Conservation (phyloP, 2,888 invertebrate genomes). For the Oxyteleia sp. region DNA sequence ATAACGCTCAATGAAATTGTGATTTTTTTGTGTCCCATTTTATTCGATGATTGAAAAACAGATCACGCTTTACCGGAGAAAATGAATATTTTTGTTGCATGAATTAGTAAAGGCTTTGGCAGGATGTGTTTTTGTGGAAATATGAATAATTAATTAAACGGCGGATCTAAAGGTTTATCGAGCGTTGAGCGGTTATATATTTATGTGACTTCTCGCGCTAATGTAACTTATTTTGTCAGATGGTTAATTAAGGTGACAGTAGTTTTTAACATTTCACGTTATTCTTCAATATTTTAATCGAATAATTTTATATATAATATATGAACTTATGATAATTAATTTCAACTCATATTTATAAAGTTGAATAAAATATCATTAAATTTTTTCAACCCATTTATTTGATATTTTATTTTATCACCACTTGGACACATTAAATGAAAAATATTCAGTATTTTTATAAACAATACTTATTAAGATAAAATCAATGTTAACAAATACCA, state of each 20-base stretch:
- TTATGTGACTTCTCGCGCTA: constrained; percentile 29
- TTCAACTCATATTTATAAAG: too few species aligned
- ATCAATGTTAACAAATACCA: too few species aligned
- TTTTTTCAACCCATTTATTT: too few species aligned
- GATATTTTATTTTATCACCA: too few species aligned
- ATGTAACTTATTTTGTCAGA: constrained; percentile 49
- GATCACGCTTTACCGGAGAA: constrained; percentile 24
- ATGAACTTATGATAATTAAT: too few species aligned
- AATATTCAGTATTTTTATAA: too few species aligned
- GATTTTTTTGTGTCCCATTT: constrained; percentile 57
- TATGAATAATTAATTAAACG: constrained; percentile 47
- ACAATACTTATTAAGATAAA: too few species aligned
- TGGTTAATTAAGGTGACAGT: constrained; percentile 21
- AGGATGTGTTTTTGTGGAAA: constrained; percentile 64
- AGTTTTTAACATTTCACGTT: background rate
- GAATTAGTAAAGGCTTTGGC: constrained; percentile 49
- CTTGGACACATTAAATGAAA: too few species aligned
- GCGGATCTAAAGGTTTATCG: constrained; percentile 29
- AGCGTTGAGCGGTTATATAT: constrained; percentile 26
- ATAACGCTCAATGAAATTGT: constrained; percentile 68
- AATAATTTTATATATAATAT: too few species aligned
- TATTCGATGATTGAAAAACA: constrained; percentile 45
- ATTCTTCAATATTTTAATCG: background rate
- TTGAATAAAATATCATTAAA: too few species aligned
- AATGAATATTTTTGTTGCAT: constrained; percentile 46